A percentile compares a stretch with the other conserved stretches of the same genome.
These are phyloP conservation scores for Athrips mouffetella DNA, from an alignment of 2,888 invertebrate species.

Conservation along the genomic window DNA sequence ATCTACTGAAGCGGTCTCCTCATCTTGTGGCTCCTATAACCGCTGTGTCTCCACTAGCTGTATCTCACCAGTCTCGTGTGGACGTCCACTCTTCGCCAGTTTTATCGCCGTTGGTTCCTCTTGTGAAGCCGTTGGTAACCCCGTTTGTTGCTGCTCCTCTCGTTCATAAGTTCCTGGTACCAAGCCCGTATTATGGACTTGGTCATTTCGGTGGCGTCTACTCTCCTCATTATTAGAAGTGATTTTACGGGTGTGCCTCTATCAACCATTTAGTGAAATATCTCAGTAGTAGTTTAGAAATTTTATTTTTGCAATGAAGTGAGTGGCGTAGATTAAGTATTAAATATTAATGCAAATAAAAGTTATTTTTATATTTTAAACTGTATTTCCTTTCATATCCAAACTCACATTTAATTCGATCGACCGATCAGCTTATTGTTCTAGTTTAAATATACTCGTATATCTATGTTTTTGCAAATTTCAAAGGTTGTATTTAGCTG, in stretches of 20 bases:
- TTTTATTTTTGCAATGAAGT: no score
- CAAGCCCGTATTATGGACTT: constrained; percentile 28
- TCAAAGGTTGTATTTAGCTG: no score
- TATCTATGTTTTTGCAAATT: no score
- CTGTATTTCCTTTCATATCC: no score
- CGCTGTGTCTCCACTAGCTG: constrained; percentile 57
- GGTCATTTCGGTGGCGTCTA: constrained; percentile 1
- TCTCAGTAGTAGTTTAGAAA: neutral
- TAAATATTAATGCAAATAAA: no score
- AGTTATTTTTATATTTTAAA: no score
- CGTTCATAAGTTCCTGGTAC: constrained; percentile 34
- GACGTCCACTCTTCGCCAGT: constrained; percentile 61
- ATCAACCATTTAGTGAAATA: no score
- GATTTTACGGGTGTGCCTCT: neutral
- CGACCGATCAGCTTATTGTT: no score
- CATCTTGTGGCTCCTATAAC: constrained; percentile 37
- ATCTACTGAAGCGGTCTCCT: constrained; percentile 57
- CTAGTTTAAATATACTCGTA: no score
- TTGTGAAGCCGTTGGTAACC: constrained; percentile 43
- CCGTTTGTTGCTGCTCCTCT: constrained; percentile 44
- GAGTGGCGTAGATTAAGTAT: no score
- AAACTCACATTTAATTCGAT: no score
- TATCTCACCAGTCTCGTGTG: constrained; percentile 75
- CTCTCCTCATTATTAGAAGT: neutral
- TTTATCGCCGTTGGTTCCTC: constrained; percentile 34